Base-by-base conservation (phyloP, 2,797 vertebrate species). In the Melopsittacus undulatus region DNA sequence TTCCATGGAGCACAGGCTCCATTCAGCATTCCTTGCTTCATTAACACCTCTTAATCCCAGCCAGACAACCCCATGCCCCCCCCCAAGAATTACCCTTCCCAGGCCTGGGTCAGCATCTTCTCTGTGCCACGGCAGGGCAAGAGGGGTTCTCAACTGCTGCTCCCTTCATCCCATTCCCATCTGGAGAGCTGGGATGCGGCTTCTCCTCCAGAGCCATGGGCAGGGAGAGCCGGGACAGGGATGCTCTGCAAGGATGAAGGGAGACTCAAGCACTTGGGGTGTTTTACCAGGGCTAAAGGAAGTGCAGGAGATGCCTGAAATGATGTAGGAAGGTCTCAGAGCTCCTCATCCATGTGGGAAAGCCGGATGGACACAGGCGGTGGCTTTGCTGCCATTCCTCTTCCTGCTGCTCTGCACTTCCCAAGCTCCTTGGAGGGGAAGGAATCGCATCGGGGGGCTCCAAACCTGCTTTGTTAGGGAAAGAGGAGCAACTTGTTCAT, bases 21-120 rank as follows among this genome's bases (percentile, higher is more conserved):
- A 12, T 48, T 48, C 46, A 48, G 89, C 80, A 76, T 26, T 83
- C 83, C 62, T 69, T 21, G 74, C 95, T 95, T 92, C 92, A 91
- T 95, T 93, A 95, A 92, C 94, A 96, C 90, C 94, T 95, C 94
- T 90, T 94, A 95, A 96, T 95, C 88, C 83, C 68, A 9, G 8
- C 19, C 9, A 66, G 54, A 78, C 90, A 79, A 91, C 49, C n/a
- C 32, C 29, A 13, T 8, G 36, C 42, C 66, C 81, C 54, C 66
- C 81, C 72, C 27, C 70, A 70, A n/a, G n/a, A 73, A 95, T 92
- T 94, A 87, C 90, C 89, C 89, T 94, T 87, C 87, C 85, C 87
- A 93, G 92, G 93, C 92, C 82, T 17, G 48, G 92, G 68, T 36
- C 72, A 48, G 80, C 26, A 1, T 61, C 87, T 34, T 48, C 62